Percentiles rank a stretch among this genome's conserved stretches.
phyloP scores from a whole-genome alignment of 1,140 invertebrate genomes.

The Magallana ariakensis region DNA sequence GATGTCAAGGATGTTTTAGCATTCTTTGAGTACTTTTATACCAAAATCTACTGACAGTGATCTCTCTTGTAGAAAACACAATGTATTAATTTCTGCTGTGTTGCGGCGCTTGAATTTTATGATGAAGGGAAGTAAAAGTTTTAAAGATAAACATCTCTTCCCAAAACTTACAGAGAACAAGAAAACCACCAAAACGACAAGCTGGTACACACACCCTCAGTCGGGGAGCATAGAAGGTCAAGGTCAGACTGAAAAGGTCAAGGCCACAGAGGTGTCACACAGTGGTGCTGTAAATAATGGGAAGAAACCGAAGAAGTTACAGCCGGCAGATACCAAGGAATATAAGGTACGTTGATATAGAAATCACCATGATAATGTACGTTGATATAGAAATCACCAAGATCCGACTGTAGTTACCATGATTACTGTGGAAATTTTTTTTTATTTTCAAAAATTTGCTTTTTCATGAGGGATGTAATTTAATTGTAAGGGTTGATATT shows the following conservation, averaged over 20 bases:
- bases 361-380: too few relatives aligned
- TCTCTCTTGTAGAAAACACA: too few relatives aligned
- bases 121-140: neutral
- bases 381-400: too few relatives aligned
- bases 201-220: constrained; percentile 9
- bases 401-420: too few relatives aligned
- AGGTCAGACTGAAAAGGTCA: neutral
- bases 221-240: neutral
- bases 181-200: neutral
- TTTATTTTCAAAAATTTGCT: too few relatives aligned
- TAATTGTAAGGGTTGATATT: too few relatives aligned
- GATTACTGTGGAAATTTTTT: too few relatives aligned
- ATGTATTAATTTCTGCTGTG: too few relatives aligned
- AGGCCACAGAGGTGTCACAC: neutral
- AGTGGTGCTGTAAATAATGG: constrained; percentile 7
- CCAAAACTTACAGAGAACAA: constrained; percentile 6
- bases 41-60: too few relatives aligned
- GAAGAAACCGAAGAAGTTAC: constrained; percentile 6
- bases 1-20: too few relatives aligned
- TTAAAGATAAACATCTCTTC: neutral
- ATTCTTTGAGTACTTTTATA: too few relatives aligned
- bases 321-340: neutral
- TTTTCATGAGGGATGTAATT: too few relatives aligned
- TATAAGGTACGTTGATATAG: neutral
- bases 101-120: neutral